Evolutionary conservation across 2,888 invertebrate species (phyloP).

Genomic region (Cantharis rustica): DNA sequence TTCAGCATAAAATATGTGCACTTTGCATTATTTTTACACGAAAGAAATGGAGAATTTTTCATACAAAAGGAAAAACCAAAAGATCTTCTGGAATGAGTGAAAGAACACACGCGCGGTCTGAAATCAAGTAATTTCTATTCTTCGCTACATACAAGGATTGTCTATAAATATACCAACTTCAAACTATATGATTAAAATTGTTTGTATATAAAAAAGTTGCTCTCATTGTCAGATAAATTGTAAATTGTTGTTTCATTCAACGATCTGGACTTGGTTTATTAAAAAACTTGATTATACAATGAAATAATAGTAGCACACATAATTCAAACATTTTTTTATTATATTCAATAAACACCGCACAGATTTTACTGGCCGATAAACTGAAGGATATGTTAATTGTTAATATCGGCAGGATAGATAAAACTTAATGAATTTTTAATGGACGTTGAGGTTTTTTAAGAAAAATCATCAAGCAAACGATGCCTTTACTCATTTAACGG

Average conservation of each 20-base stretch:
- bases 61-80: background rate
- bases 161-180: conserved; percentile 44
- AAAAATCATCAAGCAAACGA: background rate
- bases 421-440: background rate
- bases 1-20: background rate
- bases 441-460: background rate
- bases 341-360: background rate
- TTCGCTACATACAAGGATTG: conserved; percentile 32
- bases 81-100: background rate
- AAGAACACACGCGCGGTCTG: conserved; percentile 41
- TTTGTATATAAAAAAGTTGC: conserved; percentile 39
- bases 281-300: conserved; percentile 30
- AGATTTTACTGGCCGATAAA: background rate
- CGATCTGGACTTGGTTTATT: conserved; percentile 28
- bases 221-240: conserved; percentile 41
- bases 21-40: background rate
- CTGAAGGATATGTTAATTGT: background rate
- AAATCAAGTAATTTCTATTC: conserved; percentile 47
- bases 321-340: conserved; percentile 14
- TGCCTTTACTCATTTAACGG: background rate
- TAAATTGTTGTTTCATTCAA: conserved; percentile 43
- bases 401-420: background rate
- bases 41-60: background rate
- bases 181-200: conserved; percentile 46
- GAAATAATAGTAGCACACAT: conserved; percentile 26